phyloP scores from a whole-genome alignment of 1,140 invertebrate species.

The Polyergus mexicanus region DNA sequence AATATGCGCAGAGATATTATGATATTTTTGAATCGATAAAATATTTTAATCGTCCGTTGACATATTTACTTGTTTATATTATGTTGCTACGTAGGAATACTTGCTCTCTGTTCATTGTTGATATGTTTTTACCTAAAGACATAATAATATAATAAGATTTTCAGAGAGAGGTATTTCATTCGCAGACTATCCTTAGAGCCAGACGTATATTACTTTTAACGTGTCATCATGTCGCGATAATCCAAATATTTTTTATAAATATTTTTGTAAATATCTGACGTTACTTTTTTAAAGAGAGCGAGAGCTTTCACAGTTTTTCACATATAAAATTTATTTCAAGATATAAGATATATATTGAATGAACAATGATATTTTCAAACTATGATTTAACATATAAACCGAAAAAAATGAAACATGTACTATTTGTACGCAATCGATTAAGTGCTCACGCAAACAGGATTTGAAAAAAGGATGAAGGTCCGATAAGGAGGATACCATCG shows the following conservation, averaged over 20 bases:
- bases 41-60: too few species aligned
- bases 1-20: background rate
- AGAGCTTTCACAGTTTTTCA: background rate
- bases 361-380: background rate
- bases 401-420: too few species aligned
- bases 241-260: background rate
- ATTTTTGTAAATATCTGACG: background rate
- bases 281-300: background rate
- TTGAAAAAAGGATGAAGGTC: background rate
- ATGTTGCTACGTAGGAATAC: too few species aligned
- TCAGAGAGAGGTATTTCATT: too few species aligned
- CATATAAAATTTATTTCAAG: too few species aligned
- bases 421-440: constrained; percentile 12
- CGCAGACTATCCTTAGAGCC: too few species aligned
- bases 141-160: too few species aligned
- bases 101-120: background rate
- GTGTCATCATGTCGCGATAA: too few species aligned
- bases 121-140: too few species aligned
- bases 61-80: too few species aligned
- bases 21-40: background rate
- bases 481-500: constrained; percentile 47
- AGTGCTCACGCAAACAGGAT: constrained; percentile 29
- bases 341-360: background rate
- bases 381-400: background rate
- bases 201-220: too few species aligned